These are phyloP conservation scores for Drosophila fuyamai DNA, from an alignment of 1,140 invertebrate species.

Conservation along the genomic window DNA sequence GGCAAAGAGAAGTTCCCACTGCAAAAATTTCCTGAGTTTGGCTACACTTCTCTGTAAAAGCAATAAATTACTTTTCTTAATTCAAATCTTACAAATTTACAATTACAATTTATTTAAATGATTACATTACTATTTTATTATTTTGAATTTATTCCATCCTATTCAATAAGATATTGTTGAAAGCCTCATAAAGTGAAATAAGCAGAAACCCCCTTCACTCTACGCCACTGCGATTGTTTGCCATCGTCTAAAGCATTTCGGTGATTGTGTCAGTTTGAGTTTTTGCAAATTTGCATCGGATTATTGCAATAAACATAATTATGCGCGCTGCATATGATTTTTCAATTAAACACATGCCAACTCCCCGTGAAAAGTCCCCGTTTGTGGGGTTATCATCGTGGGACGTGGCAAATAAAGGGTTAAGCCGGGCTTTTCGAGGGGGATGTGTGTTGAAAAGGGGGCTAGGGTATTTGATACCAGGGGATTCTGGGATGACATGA, in stretches of 20 bases:
- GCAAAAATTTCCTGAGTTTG: no score
- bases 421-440: conserved; percentile 9
- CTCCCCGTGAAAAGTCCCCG: conserved; percentile 16
- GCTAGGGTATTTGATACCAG: background rate
- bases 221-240: conserved; percentile 9
- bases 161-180: no score
- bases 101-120: no score
- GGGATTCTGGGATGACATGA: conserved; percentile 48
- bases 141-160: no score
- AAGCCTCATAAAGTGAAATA: no score
- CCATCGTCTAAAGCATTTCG: conserved; percentile 61
- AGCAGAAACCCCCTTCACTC: background rate
- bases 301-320: conserved; percentile 84
- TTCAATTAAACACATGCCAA: conserved; percentile 83
- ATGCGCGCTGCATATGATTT: conserved; percentile 83
- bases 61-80: no score
- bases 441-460: background rate
- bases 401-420: conserved; percentile 69
- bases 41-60: no score
- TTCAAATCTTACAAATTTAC: no score
- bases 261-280: conserved; percentile 71
- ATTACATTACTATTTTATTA: no score
- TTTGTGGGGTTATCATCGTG: conserved; percentile 1
- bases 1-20: no score
- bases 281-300: conserved; percentile 78